phyloP scores from a whole-genome alignment of 2,888 invertebrate species.

The Epinotia nisella region DNA sequence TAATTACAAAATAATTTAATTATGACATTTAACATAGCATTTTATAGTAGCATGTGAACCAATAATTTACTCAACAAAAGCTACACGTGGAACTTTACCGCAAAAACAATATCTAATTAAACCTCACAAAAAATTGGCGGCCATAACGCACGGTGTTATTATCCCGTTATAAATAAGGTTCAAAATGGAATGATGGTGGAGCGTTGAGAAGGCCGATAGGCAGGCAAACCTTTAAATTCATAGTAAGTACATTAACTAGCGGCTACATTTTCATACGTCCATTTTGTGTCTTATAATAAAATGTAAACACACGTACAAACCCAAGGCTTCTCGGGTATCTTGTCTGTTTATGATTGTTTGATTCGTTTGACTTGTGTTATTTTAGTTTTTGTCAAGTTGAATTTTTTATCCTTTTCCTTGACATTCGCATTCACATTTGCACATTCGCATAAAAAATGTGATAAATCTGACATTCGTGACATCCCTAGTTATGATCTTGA shows the following conservation, averaged over 20 bases:
- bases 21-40: not conserved
- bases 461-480: no score
- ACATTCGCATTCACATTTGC: no score
- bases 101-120: not conserved
- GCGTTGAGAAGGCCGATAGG: constrained; percentile 4
- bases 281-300: constrained; percentile 38
- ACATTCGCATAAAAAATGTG: no score
- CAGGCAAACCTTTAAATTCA: constrained; percentile 22
- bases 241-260: constrained; percentile 19
- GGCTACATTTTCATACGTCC: constrained; percentile 35
- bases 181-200: not conserved
- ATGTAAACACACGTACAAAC: constrained; percentile 28
- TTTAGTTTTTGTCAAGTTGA: no score
- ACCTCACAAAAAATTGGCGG: not conserved
- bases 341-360: no score
- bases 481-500: no score
- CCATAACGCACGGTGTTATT: constrained; percentile 15
- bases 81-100: not conserved
- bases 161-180: not conserved
- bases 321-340: constrained; percentile 20
- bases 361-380: no score
- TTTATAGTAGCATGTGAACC: not conserved
- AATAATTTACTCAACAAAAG: not conserved
- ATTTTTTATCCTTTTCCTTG: no score
- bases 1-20: no score